Percentiles rank a stretch among this genome's conserved stretches.
phyloP scores from a whole-genome alignment of 2,888 invertebrate species.

The Steinernema carpocapsae region DNA sequence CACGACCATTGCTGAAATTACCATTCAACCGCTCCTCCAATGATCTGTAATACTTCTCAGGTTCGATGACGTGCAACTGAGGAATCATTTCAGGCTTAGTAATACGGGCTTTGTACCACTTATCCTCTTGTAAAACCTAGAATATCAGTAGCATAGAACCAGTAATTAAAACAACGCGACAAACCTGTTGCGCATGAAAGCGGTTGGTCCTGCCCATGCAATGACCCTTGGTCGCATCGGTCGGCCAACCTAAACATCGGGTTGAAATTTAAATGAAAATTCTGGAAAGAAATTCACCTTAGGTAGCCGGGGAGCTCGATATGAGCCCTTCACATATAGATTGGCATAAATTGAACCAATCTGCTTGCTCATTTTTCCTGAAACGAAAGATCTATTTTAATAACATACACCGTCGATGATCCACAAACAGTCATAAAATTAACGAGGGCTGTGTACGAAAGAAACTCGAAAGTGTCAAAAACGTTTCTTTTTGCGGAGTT shows the following conservation, averaged over 20 bases:
- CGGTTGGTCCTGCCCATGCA: slow-evolving; percentile 67
- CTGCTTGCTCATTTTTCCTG: slow-evolving; percentile 24
- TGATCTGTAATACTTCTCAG: slow-evolving; percentile 53
- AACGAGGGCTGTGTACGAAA: too few species aligned
- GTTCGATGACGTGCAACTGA: slow-evolving; percentile 65
- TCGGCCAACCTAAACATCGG: slow-evolving; percentile 47
- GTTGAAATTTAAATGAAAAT: too few species aligned
- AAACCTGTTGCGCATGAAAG: slow-evolving; percentile 64
- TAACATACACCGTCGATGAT: too few species aligned
- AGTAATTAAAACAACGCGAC: background rate
- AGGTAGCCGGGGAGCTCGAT: slow-evolving; percentile 58
- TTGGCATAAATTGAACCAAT: slow-evolving; percentile 48
- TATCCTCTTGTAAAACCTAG: slow-evolving; percentile 67
- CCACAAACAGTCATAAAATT: too few species aligned
- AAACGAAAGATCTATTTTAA: too few species aligned
- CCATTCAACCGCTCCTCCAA: slow-evolving; percentile 47
- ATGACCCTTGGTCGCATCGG: slow-evolving; percentile 62
- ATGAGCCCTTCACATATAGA: slow-evolving; percentile 46
- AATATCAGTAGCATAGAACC: slow-evolving; percentile 14
- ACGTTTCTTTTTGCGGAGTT: too few species aligned
- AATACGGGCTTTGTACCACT: slow-evolving; percentile 69
- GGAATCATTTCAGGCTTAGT: slow-evolving; percentile 64
- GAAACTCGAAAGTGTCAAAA: too few species aligned
- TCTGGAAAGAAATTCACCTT: slow-evolving; percentile 36
- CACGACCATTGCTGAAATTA: background rate